Percentiles rank a stretch among this genome's conserved stretches.
Evolutionary conservation across 1,140 invertebrate species (phyloP).

Genomic region (Drosophila equinoxialis): DNA sequence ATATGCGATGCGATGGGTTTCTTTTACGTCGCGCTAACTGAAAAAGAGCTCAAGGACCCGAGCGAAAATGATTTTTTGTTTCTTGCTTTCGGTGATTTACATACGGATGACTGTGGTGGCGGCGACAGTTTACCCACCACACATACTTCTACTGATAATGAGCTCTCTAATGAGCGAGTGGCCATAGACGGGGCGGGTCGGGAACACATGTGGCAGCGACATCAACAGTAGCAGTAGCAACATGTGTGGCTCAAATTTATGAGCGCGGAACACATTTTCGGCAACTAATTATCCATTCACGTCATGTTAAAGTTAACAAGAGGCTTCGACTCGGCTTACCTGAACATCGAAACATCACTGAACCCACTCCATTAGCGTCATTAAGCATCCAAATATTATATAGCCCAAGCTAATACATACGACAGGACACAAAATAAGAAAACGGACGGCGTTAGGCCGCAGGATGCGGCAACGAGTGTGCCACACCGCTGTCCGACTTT

Average conservation of each 20-base stretch:
- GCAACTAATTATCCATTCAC: conserved; percentile 82
- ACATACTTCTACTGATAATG: conserved; percentile 60
- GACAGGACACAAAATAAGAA: conserved; percentile 43
- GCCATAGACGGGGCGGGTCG: conserved; percentile 4
- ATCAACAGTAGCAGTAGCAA: conserved; percentile 43
- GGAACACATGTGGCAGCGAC: conserved; percentile 55
- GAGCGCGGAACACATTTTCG: conserved; percentile 77
- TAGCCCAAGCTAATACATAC: conserved; percentile 57
- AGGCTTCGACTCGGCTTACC: conserved; percentile 45
- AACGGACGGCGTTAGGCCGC: conserved; percentile 55
- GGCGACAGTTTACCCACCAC: conserved; percentile 37
- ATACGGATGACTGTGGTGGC: conserved; percentile 29
- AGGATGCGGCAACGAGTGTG: conserved; percentile 59
- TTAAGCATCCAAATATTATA: conserved; percentile 45
- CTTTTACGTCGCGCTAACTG: conserved; percentile 24
- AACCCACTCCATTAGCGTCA: conserved; percentile 23
- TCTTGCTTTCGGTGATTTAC: conserved; percentile 65
- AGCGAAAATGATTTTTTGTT: conserved; percentile 45
- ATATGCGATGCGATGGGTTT: conserved; percentile 35
- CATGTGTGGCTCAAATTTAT: conserved; percentile 81
- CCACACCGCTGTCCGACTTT: conserved; percentile 20
- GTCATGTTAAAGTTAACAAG: conserved; percentile 72
- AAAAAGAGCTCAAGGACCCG: conserved; percentile 36
- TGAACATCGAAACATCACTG: conserved; percentile 34
- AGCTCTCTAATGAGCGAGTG: conserved; percentile 71